phyloP scores from a whole-genome alignment of 2,113 vertebrate species.

The Mola mola region DNA sequence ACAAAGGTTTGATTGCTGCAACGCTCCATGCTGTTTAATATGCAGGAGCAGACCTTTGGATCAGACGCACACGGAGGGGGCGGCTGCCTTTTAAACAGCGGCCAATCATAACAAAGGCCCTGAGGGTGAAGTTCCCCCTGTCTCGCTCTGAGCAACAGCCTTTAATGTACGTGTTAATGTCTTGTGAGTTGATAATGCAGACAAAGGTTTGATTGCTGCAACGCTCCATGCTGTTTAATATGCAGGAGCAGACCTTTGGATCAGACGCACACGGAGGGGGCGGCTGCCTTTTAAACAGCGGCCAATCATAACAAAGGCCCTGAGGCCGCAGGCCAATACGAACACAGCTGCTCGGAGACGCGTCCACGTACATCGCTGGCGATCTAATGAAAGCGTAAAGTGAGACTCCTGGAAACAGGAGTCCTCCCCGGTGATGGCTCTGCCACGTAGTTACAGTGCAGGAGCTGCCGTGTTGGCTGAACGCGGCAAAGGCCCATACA shows the following conservation, averaged over 20 bases:
- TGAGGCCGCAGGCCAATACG: constrained; percentile 49
- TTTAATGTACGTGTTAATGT: not conserved
- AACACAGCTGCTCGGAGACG: constrained; percentile 31
- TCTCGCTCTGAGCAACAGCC: not conserved
- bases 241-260: constrained; percentile 68
- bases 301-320: constrained; percentile 66
- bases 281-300: constrained; percentile 47
- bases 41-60: constrained; percentile 68
- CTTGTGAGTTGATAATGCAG: constrained; percentile 16
- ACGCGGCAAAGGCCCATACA: no score
- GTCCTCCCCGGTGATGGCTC: not conserved
- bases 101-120: constrained; percentile 65
- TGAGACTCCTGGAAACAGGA: constrained; percentile 20
- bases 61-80: constrained; percentile 16
- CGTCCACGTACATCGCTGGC: constrained; percentile 9
- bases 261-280: constrained; percentile 40
- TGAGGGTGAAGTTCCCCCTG: not conserved
- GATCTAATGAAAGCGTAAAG: constrained; percentile 30
- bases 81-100: constrained; percentile 46
- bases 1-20: constrained; percentile 47
- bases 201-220: constrained; percentile 47
- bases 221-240: constrained; percentile 58
- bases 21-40: constrained; percentile 58
- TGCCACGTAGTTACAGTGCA: constrained; percentile 12
- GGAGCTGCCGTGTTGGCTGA: not conserved